A percentile compares a stretch with the other conserved stretches of the same genome.
phyloP scores from a whole-genome alignment of 1,140 invertebrate genomes.

The Lycorma delicatula region DNA sequence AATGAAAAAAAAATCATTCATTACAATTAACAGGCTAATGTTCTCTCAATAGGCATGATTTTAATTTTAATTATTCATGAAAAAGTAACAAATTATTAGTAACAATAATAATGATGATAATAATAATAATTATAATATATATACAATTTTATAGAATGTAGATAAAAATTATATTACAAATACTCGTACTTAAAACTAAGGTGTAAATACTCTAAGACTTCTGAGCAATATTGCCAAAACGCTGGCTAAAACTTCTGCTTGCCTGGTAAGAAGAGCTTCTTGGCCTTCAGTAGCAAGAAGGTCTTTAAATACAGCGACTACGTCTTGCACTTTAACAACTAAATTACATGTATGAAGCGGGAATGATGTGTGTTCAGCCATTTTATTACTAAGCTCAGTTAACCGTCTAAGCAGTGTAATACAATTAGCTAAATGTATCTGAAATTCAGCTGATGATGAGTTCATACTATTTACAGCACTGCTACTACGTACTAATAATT shows the following conservation, averaged over 20 bases:
- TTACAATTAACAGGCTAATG: too few relatives aligned
- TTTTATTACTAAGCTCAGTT: constrained; percentile 56
- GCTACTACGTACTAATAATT: constrained; percentile 60
- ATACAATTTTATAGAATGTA: too few relatives aligned
- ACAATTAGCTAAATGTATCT: constrained; percentile 58
- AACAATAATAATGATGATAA: too few relatives aligned
- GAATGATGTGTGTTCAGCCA: constrained; percentile 62
- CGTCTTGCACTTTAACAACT: constrained; percentile 55
- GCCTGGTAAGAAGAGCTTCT: constrained; percentile 53
- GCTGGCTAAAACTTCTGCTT: constrained; percentile 71
- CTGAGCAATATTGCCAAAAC: constrained; percentile 70
- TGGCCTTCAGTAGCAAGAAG: constrained; percentile 35
- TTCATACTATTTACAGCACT: constrained; percentile 13
- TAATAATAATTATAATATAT: too few relatives aligned
- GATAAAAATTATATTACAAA: too few relatives aligned
- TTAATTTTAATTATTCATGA: too few relatives aligned
- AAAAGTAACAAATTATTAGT: too few relatives aligned
- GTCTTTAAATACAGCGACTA: constrained; percentile 26
- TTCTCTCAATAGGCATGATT: too few relatives aligned
- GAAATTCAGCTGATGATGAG: constrained; percentile 45
- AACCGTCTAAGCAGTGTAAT: constrained; percentile 55
- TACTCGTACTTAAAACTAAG: too few relatives aligned
- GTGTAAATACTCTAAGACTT: constrained; percentile 71
- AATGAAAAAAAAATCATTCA: too few relatives aligned
- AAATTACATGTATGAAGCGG: constrained; percentile 69